These are phyloP conservation scores for Lipophrys pholis DNA, from an alignment of 2,113 vertebrate species.

Conservation along the genomic window DNA sequence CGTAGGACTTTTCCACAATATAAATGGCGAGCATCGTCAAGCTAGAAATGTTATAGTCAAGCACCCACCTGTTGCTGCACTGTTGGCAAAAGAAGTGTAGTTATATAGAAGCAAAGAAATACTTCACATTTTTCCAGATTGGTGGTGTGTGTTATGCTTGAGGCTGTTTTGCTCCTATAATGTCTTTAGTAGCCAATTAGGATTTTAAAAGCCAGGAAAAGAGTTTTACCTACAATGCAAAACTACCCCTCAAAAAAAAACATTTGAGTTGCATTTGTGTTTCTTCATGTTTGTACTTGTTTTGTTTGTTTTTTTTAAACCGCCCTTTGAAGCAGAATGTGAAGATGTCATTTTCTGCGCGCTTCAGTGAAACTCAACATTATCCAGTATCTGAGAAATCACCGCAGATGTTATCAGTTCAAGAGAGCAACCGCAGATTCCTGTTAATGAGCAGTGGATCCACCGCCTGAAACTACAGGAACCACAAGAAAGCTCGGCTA, in stretches of 20 bases:
- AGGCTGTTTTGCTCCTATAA: background rate
- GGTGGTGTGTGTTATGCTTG: background rate
- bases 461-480: background rate
- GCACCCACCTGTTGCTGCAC: too few relatives aligned
- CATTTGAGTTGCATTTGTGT: background rate
- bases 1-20: too few relatives aligned
- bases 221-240: background rate
- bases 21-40: too few relatives aligned
- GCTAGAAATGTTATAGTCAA: too few relatives aligned
- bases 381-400: constrained; percentile 7
- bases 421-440: constrained; percentile 1
- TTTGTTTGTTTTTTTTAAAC: too few relatives aligned
- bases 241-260: background rate
- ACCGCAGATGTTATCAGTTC: background rate
- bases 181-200: background rate
- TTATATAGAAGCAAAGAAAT: too few relatives aligned
- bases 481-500: too few relatives aligned
- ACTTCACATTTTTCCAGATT: too few relatives aligned
- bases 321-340: constrained; percentile 9
- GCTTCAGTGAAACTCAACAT: constrained; percentile 4
- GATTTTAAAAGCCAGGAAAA: constrained; percentile 4
- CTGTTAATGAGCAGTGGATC: constrained; percentile 1
- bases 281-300: background rate
- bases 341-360: constrained; percentile 6
- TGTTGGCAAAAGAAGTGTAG: too few relatives aligned